A percentile compares a stretch with the other conserved stretches of the same genome.
Evolutionary conservation across 2,113 vertebrate species (phyloP).

Genomic region (Pipra filicauda): DNA sequence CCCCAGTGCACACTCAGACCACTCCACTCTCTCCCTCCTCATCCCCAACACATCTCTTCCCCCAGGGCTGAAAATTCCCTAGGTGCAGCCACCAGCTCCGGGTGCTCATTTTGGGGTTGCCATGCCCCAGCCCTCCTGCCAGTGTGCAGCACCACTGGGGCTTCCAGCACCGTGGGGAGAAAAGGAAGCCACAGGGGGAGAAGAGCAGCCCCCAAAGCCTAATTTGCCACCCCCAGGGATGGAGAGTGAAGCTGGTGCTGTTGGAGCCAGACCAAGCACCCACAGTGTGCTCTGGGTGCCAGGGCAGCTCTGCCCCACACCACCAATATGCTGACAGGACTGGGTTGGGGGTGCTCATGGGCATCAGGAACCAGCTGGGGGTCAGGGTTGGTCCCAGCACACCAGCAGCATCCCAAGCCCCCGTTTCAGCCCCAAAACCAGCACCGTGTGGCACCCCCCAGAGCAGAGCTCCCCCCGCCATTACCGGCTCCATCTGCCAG

Average conservation of each 20-base stretch:
- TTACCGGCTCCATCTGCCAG: conserved; percentile 65
- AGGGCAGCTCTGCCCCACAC: neutral
- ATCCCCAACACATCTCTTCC: neutral
- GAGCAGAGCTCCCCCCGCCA: neutral
- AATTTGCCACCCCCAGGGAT: neutral
- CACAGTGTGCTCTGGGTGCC: neutral
- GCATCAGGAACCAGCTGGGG: neutral
- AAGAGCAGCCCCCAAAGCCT: neutral
- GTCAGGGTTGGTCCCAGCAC: neutral
- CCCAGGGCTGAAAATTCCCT: neutral
- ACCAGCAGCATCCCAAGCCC: neutral
- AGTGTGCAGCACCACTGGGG: neutral
- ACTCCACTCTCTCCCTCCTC: neutral
- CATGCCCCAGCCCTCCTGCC: neutral
- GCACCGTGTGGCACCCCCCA: rapidly evolving
- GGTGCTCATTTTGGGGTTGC: neutral
- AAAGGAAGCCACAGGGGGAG: neutral
- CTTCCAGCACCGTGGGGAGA: neutral
- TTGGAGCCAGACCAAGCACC: neutral
- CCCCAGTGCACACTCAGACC: neutral
- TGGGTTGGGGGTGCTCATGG: rapidly evolving
- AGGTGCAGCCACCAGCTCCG: neutral
- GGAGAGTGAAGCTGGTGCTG: neutral
- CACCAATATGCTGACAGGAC: neutral
- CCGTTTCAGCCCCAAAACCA: neutral